Percentiles rank a stretch among this genome's conserved stretches.
Conservation (phyloP, 2,797 vertebrate genomes). For the Leptoclinus maculatus region DNA sequence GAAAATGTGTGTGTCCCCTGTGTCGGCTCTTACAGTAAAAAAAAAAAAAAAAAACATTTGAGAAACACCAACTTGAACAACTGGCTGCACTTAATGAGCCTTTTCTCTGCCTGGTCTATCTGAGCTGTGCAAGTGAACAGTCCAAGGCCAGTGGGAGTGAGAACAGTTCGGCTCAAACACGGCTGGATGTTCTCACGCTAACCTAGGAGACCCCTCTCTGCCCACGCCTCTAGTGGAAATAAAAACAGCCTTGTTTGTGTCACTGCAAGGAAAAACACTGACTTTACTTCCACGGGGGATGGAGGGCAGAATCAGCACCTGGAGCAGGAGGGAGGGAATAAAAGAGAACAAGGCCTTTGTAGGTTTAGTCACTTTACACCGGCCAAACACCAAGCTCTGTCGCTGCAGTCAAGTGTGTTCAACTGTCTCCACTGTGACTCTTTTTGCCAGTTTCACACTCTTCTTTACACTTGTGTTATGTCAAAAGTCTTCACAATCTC, state of each 20-base stretch:
- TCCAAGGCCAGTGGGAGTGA: slow-evolving; percentile 69
- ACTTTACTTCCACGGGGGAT: slow-evolving; percentile 4
- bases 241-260: slow-evolving; percentile 42
- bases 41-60: slow-evolving; percentile 13
- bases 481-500: background rate
- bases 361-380: slow-evolving; percentile 2
- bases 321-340: slow-evolving; percentile 2
- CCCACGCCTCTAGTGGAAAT: background rate
- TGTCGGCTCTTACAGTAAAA: slow-evolving; percentile 1
- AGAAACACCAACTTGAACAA: slow-evolving; percentile 27
- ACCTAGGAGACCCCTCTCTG: slow-evolving; percentile 33
- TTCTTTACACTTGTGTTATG: background rate
- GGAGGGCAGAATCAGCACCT: slow-evolving; percentile 19
- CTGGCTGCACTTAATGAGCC: slow-evolving; percentile 24
- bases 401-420: background rate
- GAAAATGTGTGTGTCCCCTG: slow-evolving; percentile 8
- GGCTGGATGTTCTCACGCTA: slow-evolving; percentile 69
- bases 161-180: slow-evolving; percentile 58
- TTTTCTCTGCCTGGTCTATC: slow-evolving; percentile 49
- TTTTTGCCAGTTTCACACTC: background rate
- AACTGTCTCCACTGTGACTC: background rate
- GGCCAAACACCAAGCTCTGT: background rate
- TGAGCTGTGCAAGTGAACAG: slow-evolving; percentile 63
- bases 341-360: slow-evolving; percentile 3
- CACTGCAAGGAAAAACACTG: slow-evolving; percentile 26